Evolutionary conservation across 2,113 vertebrate species (phyloP), one percentile per base, ranked within the genome.

Genomic region (Cepphus grylle): DNA sequence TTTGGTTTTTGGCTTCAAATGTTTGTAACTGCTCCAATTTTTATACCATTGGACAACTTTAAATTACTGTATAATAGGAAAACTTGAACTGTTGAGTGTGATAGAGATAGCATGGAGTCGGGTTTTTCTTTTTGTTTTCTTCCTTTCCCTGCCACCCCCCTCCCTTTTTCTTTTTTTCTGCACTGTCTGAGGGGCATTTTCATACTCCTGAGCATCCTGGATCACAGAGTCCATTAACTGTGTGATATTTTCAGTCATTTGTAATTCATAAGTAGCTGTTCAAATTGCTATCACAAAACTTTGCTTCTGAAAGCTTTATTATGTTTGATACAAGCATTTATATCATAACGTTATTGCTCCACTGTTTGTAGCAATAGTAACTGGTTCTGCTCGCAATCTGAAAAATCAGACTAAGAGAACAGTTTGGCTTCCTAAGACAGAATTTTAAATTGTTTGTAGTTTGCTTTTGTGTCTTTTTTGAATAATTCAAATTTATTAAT

Each of bases 101-200:
- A 12, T n/a, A 42, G 36, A 69, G 30, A 12, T 40, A 55, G 26
- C 29, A 23, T 74, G 27, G 23, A 76, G 9, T 34, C 5, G 2
- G 7, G 2, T 36, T 25, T 32, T 55, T 71, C 19, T 20, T 3
- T 7, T 36, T 22, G 9, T 38, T 36, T 12, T 38, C 38, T 10
- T 12, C 7, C 18, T 19, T 19, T 50, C 20, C 32, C 40, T 11
- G 9, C 2, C 7, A 6, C 23, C 15, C 29, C 21, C 22, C 34
- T 22, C 23, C 59, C n/a, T 6, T 7, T 11, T 22, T 4, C 1
- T 34, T 12, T 25, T 9, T 15, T 32, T 11, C 3, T 69, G 2
- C 13, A 11, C 15, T 80, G 65, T 86, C 34, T 77, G 12, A 76
- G 27, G 11, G 7, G 1, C 5, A 32, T 86, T 87, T 87, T 74